phyloP scores from a whole-genome alignment of 2,113 vertebrate genomes.

The Eulemur rufifrons region DNA sequence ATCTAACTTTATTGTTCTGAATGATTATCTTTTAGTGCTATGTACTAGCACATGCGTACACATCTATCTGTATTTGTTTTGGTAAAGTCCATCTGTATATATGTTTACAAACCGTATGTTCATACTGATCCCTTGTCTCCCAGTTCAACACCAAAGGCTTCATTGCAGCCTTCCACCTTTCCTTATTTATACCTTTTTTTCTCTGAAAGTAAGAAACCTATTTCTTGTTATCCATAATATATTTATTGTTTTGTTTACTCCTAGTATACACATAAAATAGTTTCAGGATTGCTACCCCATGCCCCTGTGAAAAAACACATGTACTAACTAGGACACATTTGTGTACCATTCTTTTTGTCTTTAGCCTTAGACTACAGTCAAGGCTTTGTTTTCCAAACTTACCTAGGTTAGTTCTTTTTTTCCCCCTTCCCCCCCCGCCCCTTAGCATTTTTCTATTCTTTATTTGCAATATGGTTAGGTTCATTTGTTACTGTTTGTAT shows the following conservation, averaged over 20 bases:
- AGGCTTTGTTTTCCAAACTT: not conserved
- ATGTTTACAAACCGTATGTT: not conserved
- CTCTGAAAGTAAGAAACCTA: not conserved
- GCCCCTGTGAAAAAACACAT: not conserved
- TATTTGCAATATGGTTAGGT: not conserved
- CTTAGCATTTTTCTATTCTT: not conserved
- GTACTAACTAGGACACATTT: not conserved
- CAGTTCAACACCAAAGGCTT: not conserved
- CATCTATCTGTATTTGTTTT: not conserved
- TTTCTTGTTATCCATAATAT: not conserved
- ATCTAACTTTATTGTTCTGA: not conserved
- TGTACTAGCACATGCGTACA: not conserved
- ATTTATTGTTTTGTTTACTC: not conserved
- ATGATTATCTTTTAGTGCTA: not conserved
- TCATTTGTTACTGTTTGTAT: not conserved
- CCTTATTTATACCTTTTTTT: not conserved
- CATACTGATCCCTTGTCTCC: not conserved
- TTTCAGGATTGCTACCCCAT: not conserved
- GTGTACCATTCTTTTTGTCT: not conserved
- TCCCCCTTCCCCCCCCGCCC: fast-evolving
- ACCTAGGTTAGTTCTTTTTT: not conserved
- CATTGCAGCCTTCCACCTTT: not conserved
- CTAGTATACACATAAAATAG: not conserved
- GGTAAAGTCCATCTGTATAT: not conserved
- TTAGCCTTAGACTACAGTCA: not conserved